Conservation (phyloP, 1,140 invertebrate genomes). For the Laodelphax striatellus region DNA sequence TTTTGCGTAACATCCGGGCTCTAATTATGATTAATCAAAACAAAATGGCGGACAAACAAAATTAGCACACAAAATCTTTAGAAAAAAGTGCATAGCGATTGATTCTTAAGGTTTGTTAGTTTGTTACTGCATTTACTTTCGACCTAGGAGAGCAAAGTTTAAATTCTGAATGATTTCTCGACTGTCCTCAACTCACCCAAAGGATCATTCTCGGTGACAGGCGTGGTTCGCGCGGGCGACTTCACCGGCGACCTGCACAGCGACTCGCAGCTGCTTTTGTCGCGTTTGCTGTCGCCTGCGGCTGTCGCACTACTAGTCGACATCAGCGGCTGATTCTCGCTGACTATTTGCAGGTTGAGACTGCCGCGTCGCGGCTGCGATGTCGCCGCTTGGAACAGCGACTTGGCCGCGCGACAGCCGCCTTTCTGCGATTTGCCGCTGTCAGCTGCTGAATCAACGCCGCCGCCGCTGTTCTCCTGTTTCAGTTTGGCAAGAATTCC, state of each 20-base stretch:
- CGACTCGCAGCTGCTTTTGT: conserved; percentile 12
- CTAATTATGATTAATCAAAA: too few species aligned
- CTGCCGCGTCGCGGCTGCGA: neutral
- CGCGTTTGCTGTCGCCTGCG: conserved; percentile 2
- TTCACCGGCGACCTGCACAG: conserved; percentile 32
- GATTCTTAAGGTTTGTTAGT: too few species aligned
- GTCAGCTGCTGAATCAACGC: conserved; percentile 19
- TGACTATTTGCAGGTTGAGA: neutral
- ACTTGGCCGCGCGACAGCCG: too few species aligned
- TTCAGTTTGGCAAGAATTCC: conserved; percentile 59
- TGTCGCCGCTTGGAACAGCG: too few species aligned
- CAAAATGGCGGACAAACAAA: too few species aligned
- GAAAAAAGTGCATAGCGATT: too few species aligned
- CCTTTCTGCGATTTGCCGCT: neutral
- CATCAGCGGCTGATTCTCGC: neutral
- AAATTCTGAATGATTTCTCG: too few species aligned
- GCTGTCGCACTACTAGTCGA: neutral
- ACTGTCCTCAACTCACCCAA: conserved; percentile 72
- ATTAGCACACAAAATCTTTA: too few species aligned
- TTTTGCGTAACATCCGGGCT: too few species aligned
- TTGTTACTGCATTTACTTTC: too few species aligned
- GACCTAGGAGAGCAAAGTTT: too few species aligned
- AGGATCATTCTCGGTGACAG: conserved; percentile 83
- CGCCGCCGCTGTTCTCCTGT: neutral
- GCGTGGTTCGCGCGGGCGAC: conserved; percentile 58